Conservation (phyloP, 1,140 invertebrate genomes). For the Eriosoma lanigerum region DNA sequence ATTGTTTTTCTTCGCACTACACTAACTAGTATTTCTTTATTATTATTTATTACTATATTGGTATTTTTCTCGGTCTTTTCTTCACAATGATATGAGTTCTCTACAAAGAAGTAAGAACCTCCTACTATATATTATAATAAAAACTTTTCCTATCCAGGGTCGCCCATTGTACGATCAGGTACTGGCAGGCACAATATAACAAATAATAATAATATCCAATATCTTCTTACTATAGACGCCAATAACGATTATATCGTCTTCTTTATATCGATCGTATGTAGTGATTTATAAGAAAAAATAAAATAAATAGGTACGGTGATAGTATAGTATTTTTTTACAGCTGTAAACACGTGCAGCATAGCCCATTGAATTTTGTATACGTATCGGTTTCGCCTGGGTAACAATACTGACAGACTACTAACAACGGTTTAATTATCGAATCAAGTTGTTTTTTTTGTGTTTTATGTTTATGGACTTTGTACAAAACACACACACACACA, state of each 20-base stretch:
- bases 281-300: neutral
- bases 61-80: neutral
- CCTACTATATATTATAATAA: neutral
- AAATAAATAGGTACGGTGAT: neutral
- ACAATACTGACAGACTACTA: too few species aligned
- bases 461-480: too few species aligned
- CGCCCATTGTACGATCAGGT: neutral
- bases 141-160: neutral
- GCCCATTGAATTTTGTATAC: neutral
- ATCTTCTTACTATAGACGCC: neutral
- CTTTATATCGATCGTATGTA: neutral
- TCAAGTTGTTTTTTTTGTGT: too few species aligned
- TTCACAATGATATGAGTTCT: neutral
- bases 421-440: neutral
- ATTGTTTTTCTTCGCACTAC: neutral
- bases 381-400: too few species aligned
- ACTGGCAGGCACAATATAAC: neutral
- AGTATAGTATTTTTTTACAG: neutral
- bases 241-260: conserved; percentile 10
- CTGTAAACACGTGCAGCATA: conserved; percentile 6
- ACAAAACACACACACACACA: too few species aligned
- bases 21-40: too few species aligned
- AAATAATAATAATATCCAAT: neutral
- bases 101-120: conserved; percentile 9
- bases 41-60: neutral